Percentiles rank a stretch among this genome's conserved stretches.
These are phyloP conservation scores for Octodon degus DNA, from an alignment of 2,113 vertebrate species.

Conservation along the genomic window DNA sequence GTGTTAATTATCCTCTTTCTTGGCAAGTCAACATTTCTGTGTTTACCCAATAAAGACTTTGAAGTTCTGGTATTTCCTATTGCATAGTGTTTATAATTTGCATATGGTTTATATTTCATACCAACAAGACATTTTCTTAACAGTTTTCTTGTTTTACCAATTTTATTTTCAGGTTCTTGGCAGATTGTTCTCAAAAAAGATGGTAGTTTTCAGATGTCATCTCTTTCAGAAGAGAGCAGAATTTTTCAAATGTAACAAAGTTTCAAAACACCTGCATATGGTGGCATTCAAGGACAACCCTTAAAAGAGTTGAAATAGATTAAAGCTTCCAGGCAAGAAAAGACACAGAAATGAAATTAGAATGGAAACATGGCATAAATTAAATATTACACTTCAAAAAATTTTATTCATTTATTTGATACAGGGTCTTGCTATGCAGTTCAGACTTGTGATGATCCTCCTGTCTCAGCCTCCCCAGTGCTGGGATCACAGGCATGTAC, in stretches of 20 bases:
- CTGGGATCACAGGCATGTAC: no score
- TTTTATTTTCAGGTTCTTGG: not conserved
- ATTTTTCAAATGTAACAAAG: conserved; percentile 43
- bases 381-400: not conserved
- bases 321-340: conserved; percentile 37
- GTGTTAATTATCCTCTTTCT: conserved; percentile 36
- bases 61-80: not conserved
- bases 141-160: not conserved
- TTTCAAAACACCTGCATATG: conserved; percentile 27
- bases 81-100: conserved; percentile 3
- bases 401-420: no score
- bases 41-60: not conserved
- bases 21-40: not conserved
- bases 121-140: not conserved
- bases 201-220: conserved; percentile 10
- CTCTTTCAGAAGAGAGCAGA: conserved; percentile 23
- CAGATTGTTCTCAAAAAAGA: conserved; percentile 1
- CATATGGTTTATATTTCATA: not conserved
- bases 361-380: not conserved
- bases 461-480: no score
- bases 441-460: no score
- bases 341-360: conserved; percentile 14
- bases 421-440: no score
- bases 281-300: not conserved
- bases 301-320: not conserved